These are phyloP conservation scores for Tetrax tetrax DNA, from an alignment of 2,113 vertebrate species.

Conservation along the genomic window DNA sequence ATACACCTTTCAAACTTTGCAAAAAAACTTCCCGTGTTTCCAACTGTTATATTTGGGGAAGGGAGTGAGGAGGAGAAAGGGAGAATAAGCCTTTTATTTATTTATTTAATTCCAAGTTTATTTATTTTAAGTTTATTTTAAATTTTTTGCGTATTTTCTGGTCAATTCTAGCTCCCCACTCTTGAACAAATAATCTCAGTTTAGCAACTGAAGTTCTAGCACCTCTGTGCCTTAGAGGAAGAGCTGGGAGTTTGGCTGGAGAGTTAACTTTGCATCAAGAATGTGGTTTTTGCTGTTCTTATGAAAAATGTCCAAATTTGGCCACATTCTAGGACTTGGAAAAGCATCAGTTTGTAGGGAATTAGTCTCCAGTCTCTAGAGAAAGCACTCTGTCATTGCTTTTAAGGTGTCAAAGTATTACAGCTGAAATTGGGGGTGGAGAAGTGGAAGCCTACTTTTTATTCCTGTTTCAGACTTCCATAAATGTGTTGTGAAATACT, in stretches of 20 bases:
- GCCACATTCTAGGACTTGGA: constrained; percentile 11
- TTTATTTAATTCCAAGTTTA: not conserved
- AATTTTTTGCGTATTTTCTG: not conserved
- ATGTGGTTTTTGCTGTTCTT: constrained; percentile 3
- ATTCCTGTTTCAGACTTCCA: not conserved
- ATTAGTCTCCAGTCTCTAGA: not conserved
- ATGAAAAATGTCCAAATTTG: constrained; percentile 44
- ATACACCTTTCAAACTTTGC: too few species aligned
- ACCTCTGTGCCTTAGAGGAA: not conserved
- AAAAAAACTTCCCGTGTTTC: not conserved
- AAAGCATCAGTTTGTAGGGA: not conserved
- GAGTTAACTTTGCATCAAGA: not conserved
- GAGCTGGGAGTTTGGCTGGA: constrained; percentile 2
- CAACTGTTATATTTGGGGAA: not conserved
- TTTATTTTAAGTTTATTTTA: not conserved
- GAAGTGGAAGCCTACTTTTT: not conserved
- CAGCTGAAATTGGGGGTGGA: not conserved
- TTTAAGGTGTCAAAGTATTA: constrained; percentile 26
- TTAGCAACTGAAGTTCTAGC: constrained; percentile 11
- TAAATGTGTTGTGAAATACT: not conserved
- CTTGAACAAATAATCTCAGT: not conserved
- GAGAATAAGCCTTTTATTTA: too few species aligned
- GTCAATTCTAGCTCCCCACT: not conserved
- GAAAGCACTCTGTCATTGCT: constrained; percentile 1
- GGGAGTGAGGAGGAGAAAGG: not conserved